Evolutionary conservation across 2,113 vertebrate genomes (phyloP).

Genomic region (Thunnus thynnus): DNA sequence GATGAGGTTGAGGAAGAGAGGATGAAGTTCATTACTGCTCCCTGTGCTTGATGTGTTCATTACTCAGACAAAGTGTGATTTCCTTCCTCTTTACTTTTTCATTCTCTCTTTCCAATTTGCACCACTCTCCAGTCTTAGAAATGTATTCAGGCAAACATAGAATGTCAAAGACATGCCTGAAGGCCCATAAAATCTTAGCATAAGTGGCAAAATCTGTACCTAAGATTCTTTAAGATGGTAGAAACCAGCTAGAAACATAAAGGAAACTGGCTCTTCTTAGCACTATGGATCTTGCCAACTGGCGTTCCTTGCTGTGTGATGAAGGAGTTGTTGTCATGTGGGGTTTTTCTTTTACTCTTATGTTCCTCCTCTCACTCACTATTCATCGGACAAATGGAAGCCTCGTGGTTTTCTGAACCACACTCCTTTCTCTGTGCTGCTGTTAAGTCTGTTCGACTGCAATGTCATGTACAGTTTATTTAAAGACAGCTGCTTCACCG

Average conservation of each 20-base stretch:
- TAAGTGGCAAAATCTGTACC: background rate
- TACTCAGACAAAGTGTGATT: constrained; percentile 35
- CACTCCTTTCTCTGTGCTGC: background rate
- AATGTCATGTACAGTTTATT: constrained; percentile 13
- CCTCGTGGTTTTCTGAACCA: constrained; percentile 24
- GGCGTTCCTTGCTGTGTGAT: background rate
- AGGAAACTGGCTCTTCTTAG: background rate
- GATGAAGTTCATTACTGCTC: constrained; percentile 56
- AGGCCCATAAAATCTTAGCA: background rate
- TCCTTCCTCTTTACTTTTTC: constrained; percentile 4
- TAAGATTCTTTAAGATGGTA: too few species aligned
- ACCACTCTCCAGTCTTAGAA: background rate
- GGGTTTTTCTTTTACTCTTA: constrained; percentile 5
- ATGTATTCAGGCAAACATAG: background rate
- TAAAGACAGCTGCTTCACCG: background rate
- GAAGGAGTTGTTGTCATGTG: background rate
- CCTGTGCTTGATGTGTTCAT: constrained; percentile 61
- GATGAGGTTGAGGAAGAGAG: constrained; percentile 46
- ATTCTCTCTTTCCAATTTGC: constrained; percentile 2
- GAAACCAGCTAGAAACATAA: too few species aligned
- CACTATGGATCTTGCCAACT: background rate
- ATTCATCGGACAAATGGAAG: constrained; percentile 8
- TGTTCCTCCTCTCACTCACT: constrained; percentile 7
- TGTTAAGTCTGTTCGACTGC: background rate
- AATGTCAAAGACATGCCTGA: background rate